phyloP scores from a whole-genome alignment of 2,113 vertebrate genomes.

The Chionodraco myersi region DNA sequence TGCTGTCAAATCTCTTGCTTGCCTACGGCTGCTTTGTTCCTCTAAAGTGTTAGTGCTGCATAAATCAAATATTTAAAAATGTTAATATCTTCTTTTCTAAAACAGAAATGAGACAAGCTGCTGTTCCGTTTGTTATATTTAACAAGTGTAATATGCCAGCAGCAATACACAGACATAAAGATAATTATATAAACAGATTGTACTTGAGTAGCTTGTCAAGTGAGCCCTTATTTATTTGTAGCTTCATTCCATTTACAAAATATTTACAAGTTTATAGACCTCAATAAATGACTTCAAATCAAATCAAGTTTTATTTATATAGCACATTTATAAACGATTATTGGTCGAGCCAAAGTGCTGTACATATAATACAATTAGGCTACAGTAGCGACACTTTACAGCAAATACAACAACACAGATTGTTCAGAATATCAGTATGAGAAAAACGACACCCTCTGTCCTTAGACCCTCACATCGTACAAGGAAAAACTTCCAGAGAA shows the following conservation, averaged over 20 bases:
- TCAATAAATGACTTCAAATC: constrained; percentile 29
- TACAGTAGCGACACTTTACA: too few species aligned
- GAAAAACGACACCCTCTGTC: too few species aligned
- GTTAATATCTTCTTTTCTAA: constrained; percentile 61
- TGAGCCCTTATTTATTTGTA: constrained; percentile 30
- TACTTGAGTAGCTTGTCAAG: constrained; percentile 7
- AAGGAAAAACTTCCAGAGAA: too few species aligned
- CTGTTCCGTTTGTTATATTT: constrained; percentile 16
- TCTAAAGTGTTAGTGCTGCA: constrained; percentile 50
- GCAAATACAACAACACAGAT: too few species aligned
- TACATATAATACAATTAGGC: too few species aligned
- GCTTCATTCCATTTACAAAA: constrained; percentile 22
- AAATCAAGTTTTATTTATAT: too few species aligned
- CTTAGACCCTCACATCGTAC: too few species aligned
- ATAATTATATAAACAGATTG: constrained; percentile 22
- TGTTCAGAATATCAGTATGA: too few species aligned
- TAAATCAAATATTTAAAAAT: constrained; percentile 73
- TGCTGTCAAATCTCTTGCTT: constrained; percentile 64
- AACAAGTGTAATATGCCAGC: constrained; percentile 4
- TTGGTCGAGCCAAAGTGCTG: too few species aligned
- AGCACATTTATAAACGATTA: too few species aligned
- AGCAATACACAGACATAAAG: constrained; percentile 15
- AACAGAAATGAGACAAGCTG: constrained; percentile 23
- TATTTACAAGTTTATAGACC: constrained; percentile 53
- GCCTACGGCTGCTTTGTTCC: constrained; percentile 65